Evolutionary conservation across 2,113 vertebrate genomes (phyloP), one percentile per base, ranked within the genome.

Genomic region (Asarcornis scutulata): DNA sequence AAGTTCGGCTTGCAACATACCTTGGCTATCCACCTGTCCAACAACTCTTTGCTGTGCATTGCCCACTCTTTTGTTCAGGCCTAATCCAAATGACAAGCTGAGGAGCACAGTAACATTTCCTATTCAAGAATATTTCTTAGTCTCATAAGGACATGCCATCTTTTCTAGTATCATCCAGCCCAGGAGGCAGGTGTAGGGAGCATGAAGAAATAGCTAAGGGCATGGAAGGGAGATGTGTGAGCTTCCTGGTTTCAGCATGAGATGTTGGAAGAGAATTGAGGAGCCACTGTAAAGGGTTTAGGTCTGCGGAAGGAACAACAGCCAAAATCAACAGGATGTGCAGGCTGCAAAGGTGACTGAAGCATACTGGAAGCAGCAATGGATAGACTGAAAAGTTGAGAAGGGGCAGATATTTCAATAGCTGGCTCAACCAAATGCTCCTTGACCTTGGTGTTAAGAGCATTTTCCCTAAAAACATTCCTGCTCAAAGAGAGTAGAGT

Each of bases 221-320:
- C 42, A 79, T 11, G 7, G 44, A 42, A 60, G 85, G 17, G 32
- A 48, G 63, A 20, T 13, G 5, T 29, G 6, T 48, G 26, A 44
- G 17, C 9, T 94, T 87, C 74, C 75, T 1, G 4, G 34, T 67
- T 60, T 86, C 0, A 0, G 4, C 80, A 23, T 0, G 2, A 77
- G 63, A 68, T 17, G 14, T 9, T 44, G 42, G 26, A 88, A 23
- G 22, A 85, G 82, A 7, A 9, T 16, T 40, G 40, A 89, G 42
- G 23, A 81, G 68, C 6, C 36, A 64, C 1, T 64, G 26, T 11
- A n/a, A 74, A 83, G 13, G 50, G 27, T 53, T 72, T 38, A 36
- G 34, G 48, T 26, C 36, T 53, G 18, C 11, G 18, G 52, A 87
- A 75, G 15, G 22, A 10, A 42, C 10, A 58, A 59, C 4, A 64